A percentile compares a stretch with the other conserved stretches of the same genome.
Evolutionary conservation across 2,797 vertebrate species (phyloP).

Genomic region (Liasis olivaceus): DNA sequence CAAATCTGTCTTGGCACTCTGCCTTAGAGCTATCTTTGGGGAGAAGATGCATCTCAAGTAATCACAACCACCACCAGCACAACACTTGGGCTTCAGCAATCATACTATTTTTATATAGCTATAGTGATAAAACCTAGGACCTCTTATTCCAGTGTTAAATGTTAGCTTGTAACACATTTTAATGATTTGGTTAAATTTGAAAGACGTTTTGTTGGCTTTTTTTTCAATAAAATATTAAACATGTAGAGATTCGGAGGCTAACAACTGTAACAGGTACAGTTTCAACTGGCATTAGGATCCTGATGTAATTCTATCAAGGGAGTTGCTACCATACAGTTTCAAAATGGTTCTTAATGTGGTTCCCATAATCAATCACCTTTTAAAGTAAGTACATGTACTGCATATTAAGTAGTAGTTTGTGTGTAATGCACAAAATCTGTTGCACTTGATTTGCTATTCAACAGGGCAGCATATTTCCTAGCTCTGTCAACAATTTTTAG

Average conservation of each 20-base stretch:
- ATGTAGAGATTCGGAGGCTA: neutral
- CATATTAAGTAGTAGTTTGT: neutral
- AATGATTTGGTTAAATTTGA: neutral
- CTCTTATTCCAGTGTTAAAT: neutral
- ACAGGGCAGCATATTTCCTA: neutral
- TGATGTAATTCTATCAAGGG: neutral
- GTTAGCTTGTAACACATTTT: neutral
- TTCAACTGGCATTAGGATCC: neutral
- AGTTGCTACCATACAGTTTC: neutral
- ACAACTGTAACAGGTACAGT: neutral
- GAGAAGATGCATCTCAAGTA: neutral
- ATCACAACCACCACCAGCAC: neutral
- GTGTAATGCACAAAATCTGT: neutral
- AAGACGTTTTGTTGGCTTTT: neutral
- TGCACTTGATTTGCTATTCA: neutral
- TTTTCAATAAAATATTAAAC: neutral
- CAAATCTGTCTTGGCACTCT: neutral
- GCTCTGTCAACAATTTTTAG: neutral
- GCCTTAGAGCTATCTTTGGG: neutral
- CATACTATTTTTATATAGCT: neutral
- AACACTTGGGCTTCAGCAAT: neutral
- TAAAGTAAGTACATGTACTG: neutral
- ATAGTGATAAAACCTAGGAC: neutral
- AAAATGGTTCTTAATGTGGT: neutral
- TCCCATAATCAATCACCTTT: neutral